Evolutionary conservation across 2,888 invertebrate species (phyloP).

Genomic region (Pristionchus fissidentatus): DNA sequence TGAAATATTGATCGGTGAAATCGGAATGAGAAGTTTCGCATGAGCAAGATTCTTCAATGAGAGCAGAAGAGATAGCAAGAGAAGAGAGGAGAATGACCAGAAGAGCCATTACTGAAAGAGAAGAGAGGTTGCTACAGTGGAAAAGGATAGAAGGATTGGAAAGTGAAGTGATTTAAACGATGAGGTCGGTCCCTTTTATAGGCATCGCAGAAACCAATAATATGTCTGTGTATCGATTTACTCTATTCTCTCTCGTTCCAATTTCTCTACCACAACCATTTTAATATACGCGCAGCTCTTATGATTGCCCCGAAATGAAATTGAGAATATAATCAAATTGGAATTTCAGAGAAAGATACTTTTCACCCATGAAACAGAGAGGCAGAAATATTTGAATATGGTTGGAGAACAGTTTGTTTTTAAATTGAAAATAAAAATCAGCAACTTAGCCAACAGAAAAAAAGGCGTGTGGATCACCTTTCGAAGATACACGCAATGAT

Average conservation of each 20-base stretch:
- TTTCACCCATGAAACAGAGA: too few relatives aligned
- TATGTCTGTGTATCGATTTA: neutral
- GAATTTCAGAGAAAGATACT: too few relatives aligned
- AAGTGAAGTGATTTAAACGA: neutral
- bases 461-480: too few relatives aligned
- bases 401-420: too few relatives aligned
- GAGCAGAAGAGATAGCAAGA: neutral
- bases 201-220: neutral
- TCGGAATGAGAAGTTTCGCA: neutral
- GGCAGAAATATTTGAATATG: too few relatives aligned
- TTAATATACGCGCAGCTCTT: constrained; percentile 11
- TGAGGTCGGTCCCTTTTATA: neutral
- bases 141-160: neutral
- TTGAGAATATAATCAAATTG: neutral
- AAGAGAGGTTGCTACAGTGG: too few relatives aligned
- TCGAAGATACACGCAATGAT: too few relatives aligned
- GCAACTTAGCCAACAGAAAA: too few relatives aligned
- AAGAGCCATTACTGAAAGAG: too few relatives aligned
- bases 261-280: neutral
- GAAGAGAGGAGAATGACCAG: constrained; percentile 19
- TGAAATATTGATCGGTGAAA: neutral
- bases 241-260: neutral
- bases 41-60: neutral
- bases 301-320: neutral
- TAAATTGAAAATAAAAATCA: too few relatives aligned